Evolutionary conservation across 2,888 invertebrate species (phyloP).

Genomic region (Enoplolaimus lenunculus): DNA sequence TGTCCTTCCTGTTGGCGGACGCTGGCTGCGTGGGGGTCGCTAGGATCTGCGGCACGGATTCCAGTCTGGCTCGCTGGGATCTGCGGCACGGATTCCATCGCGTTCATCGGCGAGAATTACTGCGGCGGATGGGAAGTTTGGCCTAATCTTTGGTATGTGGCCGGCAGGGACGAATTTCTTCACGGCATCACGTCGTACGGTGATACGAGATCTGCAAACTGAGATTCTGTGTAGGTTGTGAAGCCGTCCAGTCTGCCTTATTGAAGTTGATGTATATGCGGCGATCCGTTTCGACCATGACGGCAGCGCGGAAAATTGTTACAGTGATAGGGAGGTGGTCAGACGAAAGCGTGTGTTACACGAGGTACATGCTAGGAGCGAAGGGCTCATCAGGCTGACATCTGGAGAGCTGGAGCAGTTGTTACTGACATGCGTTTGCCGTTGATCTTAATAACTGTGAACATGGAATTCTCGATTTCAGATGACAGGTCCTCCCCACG

Average conservation of each 20-base stretch:
- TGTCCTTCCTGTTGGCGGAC: too few species aligned
- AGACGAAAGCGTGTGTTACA: too few species aligned
- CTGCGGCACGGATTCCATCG: not conserved
- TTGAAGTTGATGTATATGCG: not conserved
- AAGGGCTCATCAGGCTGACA: too few species aligned
- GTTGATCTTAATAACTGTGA: too few species aligned
- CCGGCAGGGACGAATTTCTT: not conserved
- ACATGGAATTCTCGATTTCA: not conserved
- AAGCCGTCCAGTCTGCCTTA: constrained; percentile 3
- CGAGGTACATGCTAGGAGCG: too few species aligned
- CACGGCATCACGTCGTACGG: not conserved
- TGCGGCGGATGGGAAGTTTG: not conserved
- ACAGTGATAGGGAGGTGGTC: too few species aligned
- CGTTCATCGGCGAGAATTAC: constrained; percentile 3
- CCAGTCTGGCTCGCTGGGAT: constrained; percentile 1
- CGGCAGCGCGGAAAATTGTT: too few species aligned
- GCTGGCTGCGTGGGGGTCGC: too few species aligned
- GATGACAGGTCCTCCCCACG: not conserved
- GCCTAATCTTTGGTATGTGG: not conserved
- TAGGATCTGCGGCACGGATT: too few species aligned
- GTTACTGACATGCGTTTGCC: not conserved
- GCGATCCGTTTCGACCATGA: too few species aligned
- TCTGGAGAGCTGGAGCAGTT: not conserved
- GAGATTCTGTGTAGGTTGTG: not conserved
- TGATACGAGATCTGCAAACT: not conserved